phyloP scores from a whole-genome alignment of 2,797 vertebrate species.

The Acropternis orthonyx region DNA sequence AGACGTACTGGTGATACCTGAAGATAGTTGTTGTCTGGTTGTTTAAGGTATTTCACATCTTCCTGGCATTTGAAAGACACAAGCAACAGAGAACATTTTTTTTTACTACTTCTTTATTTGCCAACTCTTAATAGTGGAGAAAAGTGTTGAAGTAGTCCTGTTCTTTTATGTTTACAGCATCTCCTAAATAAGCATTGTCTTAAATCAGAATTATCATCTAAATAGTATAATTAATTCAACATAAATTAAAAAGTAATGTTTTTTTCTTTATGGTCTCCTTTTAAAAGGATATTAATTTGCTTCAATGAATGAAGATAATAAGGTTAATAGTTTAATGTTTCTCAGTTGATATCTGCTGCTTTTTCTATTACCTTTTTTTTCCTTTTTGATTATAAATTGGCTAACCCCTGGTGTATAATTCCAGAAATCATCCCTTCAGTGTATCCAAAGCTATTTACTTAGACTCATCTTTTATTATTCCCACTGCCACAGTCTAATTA shows the following conservation, averaged over 20 bases:
- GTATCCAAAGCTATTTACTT: slow-evolving; percentile 69
- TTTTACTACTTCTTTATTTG: neutral
- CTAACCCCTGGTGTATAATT: slow-evolving; percentile 61
- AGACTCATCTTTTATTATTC: slow-evolving; percentile 70
- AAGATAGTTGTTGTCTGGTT: neutral
- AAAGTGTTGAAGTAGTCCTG: neutral
- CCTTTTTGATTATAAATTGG: slow-evolving; percentile 67
- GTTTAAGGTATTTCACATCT: neutral
- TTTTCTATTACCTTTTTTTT: slow-evolving; percentile 64
- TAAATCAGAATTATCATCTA: slow-evolving; percentile 18
- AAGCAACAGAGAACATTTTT: neutral
- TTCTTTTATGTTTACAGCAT: neutral
- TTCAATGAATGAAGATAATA: slow-evolving; percentile 64
- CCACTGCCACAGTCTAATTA: slow-evolving; percentile 71
- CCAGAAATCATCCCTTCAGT: slow-evolving; percentile 59
- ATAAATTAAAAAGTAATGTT: slow-evolving; percentile 36
- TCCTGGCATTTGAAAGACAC: neutral
- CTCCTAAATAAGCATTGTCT: slow-evolving; percentile 12
- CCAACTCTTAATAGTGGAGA: neutral
- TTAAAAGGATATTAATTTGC: slow-evolving; percentile 63
- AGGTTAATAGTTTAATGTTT: slow-evolving; percentile 69
- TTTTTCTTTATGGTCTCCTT: slow-evolving; percentile 49
- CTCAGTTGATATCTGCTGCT: slow-evolving; percentile 54
- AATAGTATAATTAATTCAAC: slow-evolving; percentile 46
- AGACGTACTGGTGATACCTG: neutral